phyloP scores from a whole-genome alignment of 2,113 vertebrate species.

The Limnothrissa miodon region DNA sequence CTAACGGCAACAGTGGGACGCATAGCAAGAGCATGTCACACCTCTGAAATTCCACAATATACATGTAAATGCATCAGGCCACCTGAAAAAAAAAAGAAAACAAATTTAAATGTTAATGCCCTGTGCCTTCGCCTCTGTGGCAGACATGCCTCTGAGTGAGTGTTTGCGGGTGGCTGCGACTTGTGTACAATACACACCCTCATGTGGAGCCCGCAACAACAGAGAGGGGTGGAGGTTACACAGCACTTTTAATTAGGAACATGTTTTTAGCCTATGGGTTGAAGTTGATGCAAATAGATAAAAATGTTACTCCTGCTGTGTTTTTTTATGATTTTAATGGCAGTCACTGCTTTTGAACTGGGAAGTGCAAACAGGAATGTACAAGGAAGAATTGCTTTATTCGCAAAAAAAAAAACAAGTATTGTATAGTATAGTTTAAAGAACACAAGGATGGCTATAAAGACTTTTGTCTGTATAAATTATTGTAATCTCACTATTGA shows the following conservation, averaged over 20 bases:
- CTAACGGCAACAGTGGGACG: constrained; percentile 30
- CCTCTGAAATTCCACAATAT: constrained; percentile 41
- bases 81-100: constrained; percentile 27
- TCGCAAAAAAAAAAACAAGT: neutral
- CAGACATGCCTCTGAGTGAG: neutral
- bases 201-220: neutral
- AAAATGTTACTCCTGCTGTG: neutral
- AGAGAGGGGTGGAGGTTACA: constrained; percentile 16
- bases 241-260: constrained; percentile 27
- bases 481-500: neutral
- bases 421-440: neutral
- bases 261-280: constrained; percentile 16
- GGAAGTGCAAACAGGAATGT: neutral
- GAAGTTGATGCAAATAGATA: constrained; percentile 14
- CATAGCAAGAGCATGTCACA: neutral
- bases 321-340: neutral
- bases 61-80: constrained; percentile 45
- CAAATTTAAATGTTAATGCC: constrained; percentile 51
- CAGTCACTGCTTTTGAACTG: neutral
- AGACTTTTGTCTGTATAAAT: neutral
- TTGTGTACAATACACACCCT: constrained; percentile 3
- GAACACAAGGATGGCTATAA: neutral
- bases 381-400: neutral
- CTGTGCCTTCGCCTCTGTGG: neutral
- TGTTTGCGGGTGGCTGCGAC: constrained; percentile 1